Evolutionary conservation across 2,113 vertebrate genomes (phyloP).

Genomic region (Chaetodon auriga): DNA sequence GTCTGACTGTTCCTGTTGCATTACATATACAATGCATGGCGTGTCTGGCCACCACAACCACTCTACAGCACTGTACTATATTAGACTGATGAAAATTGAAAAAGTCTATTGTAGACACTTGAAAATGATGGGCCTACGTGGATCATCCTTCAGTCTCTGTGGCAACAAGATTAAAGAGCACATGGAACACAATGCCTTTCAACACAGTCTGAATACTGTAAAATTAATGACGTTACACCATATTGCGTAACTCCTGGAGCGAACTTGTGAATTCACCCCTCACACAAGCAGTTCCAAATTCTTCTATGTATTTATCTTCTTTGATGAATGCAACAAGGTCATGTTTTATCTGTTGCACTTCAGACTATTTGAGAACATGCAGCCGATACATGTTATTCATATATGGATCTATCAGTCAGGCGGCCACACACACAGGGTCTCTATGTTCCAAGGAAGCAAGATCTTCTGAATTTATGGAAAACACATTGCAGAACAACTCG

Average conservation of each 20-base stretch:
- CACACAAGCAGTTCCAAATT: constrained; percentile 35
- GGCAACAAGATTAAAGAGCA: constrained; percentile 3
- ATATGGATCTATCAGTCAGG: constrained; percentile 36
- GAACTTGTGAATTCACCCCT: constrained; percentile 52
- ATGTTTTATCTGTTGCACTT: constrained; percentile 64
- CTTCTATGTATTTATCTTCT: constrained; percentile 35
- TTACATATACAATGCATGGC: background rate
- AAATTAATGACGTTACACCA: constrained; percentile 26
- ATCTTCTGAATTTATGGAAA: constrained; percentile 40
- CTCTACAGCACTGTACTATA: background rate
- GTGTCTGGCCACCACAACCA: background rate
- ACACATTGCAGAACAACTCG: constrained; percentile 17
- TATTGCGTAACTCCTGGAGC: constrained; percentile 18
- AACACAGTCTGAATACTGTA: background rate
- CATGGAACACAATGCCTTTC: background rate
- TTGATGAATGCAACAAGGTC: constrained; percentile 45
- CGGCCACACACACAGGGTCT: constrained; percentile 9
- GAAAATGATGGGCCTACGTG: background rate
- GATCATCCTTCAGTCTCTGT: background rate
- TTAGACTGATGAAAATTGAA: background rate
- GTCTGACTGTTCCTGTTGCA: background rate
- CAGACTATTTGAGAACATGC: constrained; percentile 60
- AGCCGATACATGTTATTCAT: constrained; percentile 31
- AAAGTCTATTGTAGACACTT: background rate
- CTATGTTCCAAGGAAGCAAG: constrained; percentile 27